These are phyloP conservation scores for Drosophila funebris DNA, from an alignment of 1,140 invertebrate species.

Conservation along the genomic window DNA sequence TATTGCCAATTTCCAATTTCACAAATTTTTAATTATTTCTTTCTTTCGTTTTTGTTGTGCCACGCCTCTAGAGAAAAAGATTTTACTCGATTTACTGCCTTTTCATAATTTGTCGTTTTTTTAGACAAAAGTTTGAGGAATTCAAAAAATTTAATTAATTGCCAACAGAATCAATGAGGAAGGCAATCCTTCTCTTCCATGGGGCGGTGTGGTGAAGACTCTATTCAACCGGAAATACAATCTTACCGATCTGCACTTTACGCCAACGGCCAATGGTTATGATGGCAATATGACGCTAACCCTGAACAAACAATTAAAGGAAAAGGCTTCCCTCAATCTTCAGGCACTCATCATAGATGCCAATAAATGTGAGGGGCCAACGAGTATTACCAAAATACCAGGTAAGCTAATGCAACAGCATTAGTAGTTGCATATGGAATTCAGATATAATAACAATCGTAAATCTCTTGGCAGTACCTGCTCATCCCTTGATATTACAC, in stretches of 20 bases:
- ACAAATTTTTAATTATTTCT: too few species aligned
- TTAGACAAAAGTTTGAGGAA: background rate
- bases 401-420: conserved; percentile 31
- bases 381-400: conserved; percentile 54
- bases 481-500: conserved; percentile 40
- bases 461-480: conserved; percentile 33
- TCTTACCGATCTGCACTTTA: conserved; percentile 55
- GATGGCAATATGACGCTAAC: conserved; percentile 51
- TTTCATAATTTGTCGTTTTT: too few species aligned
- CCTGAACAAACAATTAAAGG: conserved; percentile 55
- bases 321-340: conserved; percentile 71
- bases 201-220: conserved; percentile 67
- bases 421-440: too few species aligned
- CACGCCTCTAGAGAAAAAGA: too few species aligned
- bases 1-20: too few species aligned
- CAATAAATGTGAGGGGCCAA: conserved; percentile 56
- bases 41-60: too few species aligned
- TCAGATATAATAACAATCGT: too few species aligned
- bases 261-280: conserved; percentile 46
- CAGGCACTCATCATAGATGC: conserved; percentile 66
- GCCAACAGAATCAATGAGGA: conserved; percentile 70
- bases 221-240: conserved; percentile 55
- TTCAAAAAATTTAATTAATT: background rate
- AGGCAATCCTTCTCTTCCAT: conserved; percentile 70
- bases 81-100: too few species aligned